A percentile compares a stretch with the other conserved stretches of the same genome.
These are phyloP conservation scores for Zaprionus africanus DNA, from an alignment of 1,140 invertebrate genomes.

Conservation along the genomic window DNA sequence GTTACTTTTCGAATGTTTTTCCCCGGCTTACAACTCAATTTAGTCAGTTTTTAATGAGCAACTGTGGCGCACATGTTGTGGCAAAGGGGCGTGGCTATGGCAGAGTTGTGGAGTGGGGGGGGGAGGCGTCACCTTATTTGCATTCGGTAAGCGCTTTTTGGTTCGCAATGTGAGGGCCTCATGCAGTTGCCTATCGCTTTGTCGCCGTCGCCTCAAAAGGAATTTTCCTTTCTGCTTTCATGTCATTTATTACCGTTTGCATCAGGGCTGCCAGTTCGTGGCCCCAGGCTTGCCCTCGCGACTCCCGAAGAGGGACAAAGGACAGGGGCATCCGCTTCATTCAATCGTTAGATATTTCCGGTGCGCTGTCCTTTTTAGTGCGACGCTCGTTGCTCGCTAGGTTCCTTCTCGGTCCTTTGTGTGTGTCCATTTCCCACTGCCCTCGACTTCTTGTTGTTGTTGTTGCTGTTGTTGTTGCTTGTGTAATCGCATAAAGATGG, in stretches of 20 bases:
- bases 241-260: constrained; percentile 75
- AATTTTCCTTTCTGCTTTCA: constrained; percentile 72
- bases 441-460: constrained; percentile 18
- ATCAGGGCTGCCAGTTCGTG: constrained; percentile 21
- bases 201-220: constrained; percentile 56
- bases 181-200: constrained; percentile 1
- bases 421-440: constrained; percentile 35
- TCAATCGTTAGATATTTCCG: constrained; percentile 82
- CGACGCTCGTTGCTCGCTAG: constrained; percentile 38
- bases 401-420: constrained; percentile 58
- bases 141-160: constrained; percentile 73
- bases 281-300: constrained; percentile 6
- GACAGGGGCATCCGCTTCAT: constrained; percentile 56
- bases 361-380: constrained; percentile 76
- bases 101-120: neutral
- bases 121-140: constrained; percentile 53
- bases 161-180: constrained; percentile 42
- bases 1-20: constrained; percentile 60
- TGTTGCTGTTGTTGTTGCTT: constrained; percentile 53
- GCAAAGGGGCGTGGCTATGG: neutral
- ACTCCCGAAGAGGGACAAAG: neutral
- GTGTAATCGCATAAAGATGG: constrained; percentile 79
- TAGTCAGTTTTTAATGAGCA: constrained; percentile 80
- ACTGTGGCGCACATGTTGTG: constrained; percentile 49
- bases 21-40: constrained; percentile 71